These are phyloP conservation scores for Hirtodrosophila histrioides DNA, from an alignment of 2,888 invertebrate species.

Conservation along the genomic window DNA sequence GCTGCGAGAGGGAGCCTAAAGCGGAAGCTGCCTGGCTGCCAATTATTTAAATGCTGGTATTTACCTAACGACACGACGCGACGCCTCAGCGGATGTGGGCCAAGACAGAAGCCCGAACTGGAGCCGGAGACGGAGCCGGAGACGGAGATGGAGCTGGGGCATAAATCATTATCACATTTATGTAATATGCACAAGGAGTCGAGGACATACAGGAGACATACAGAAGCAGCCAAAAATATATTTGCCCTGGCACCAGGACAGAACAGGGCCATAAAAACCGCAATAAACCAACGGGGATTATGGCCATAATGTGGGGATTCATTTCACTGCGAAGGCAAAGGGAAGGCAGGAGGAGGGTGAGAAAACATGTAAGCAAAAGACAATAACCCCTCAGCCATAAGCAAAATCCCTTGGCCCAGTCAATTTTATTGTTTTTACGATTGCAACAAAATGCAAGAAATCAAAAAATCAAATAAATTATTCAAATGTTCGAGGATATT, in stretches of 20 bases:
- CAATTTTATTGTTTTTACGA: conserved; percentile 72
- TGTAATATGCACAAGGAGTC: conserved; percentile 66
- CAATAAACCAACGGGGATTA: conserved; percentile 78
- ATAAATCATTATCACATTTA: conserved; percentile 79
- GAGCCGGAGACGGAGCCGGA: conserved; percentile 13
- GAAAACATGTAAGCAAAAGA: conserved; percentile 30
- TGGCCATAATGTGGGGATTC: conserved; percentile 71
- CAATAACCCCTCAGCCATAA: conserved; percentile 9
- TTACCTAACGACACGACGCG: conserved; percentile 63
- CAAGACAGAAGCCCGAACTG: conserved; percentile 37
- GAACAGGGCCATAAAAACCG: conserved; percentile 66
- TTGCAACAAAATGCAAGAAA: conserved; percentile 66
- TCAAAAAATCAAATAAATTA: conserved; percentile 82
- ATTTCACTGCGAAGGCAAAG: conserved; percentile 14
- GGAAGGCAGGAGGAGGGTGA: not conserved
- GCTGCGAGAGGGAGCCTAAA: conserved; percentile 25
- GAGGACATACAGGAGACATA: conserved; percentile 25
- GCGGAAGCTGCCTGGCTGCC: conserved; percentile 74
- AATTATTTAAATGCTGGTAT: conserved; percentile 78
- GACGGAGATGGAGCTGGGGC: conserved; percentile 27
- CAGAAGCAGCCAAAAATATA: conserved; percentile 31
- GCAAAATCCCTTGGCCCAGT: conserved; percentile 20
- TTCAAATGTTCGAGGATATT: conserved; percentile 67
- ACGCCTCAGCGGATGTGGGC: conserved; percentile 66
- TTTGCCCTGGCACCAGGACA: conserved; percentile 31